Evolutionary conservation across 30 jellyfish, hydroid and myxozoan species (phyloP), one percentile per base, ranked within the genome.

Genomic region (Pelagia noctiluca): DNA sequence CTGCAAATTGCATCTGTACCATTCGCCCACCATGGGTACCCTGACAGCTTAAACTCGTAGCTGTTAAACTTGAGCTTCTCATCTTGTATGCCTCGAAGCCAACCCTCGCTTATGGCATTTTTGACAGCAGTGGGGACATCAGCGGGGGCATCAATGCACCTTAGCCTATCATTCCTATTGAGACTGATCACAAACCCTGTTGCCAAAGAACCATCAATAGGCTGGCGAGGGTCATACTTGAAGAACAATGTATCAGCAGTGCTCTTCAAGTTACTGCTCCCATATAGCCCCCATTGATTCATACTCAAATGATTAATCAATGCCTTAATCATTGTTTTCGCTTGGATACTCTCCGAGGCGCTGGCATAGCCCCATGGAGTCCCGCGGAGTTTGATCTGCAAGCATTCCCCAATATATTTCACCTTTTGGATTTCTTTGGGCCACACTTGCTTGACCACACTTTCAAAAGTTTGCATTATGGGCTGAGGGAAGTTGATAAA

Each of bases 11-110:
- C 90, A 63, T 53, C 80, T 22, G 76, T 72, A 46, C 97, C 97
- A 19, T 57, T 37, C 2, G 96, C 96, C 96, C 97, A 90, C 97
- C 97, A 90, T 8, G 97, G 97, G 8, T 73, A 48, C 1, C 97
- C 97, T 0, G 74, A 68, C 67, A 90, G 65, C 79, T 90, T 90
- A 26, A 90, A 84, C 75, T 90, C 97, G 65, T 75, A 83, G 24
- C 93, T 85, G 64, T 84, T 84, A 52, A 84, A 84, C 36, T 71
- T 69, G 25, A 62, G 85, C 77, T 89, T 50, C 22, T 84, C 89
- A 7, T 84, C 83, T 71, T 90, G 97, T 12, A 90, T 28, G 10
- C 97, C 97, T 0, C 85, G 81, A 1, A 38, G 2, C 97, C 97
- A 90, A 23, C 16, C 12, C 33, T 83, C 96, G 1, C 74, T 65